A percentile compares a stretch with the other conserved stretches of the same genome.
Conservation (phyloP, 2,113 vertebrate species). For the Mus spicilegus region DNA sequence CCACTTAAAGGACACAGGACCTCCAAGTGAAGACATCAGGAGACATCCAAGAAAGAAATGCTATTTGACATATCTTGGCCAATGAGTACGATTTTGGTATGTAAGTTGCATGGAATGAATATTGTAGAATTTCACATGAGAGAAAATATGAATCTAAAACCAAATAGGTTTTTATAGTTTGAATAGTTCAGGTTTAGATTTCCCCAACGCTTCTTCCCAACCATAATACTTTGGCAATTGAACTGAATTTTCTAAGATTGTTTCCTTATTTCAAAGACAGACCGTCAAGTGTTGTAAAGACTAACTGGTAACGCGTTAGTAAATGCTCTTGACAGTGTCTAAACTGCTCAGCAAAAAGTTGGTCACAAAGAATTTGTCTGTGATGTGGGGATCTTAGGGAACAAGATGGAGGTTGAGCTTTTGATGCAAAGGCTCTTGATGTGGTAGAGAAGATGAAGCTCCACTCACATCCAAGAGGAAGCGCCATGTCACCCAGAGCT, state of each 20-base stretch:
- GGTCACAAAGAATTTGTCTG: not conserved
- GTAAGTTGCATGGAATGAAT: not conserved
- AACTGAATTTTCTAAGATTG: not conserved
- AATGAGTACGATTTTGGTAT: not conserved
- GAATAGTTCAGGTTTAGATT: conserved; percentile 1
- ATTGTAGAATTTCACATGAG: not conserved
- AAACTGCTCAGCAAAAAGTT: not conserved
- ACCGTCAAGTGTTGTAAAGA: not conserved
- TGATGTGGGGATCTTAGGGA: not conserved
- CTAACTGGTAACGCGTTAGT: not conserved
- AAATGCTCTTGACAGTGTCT: not conserved
- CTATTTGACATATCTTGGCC: not conserved
- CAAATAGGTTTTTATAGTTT: not conserved
- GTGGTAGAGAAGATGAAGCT: not conserved
- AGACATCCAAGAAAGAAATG: not conserved
- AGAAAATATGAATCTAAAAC: not conserved
- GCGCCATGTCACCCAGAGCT: not conserved
- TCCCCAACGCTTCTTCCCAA: not conserved
- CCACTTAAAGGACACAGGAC: not conserved
- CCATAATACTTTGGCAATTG: not conserved
- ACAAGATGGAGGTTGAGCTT: not conserved
- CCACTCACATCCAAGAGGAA: not conserved
- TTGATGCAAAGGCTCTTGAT: not conserved
- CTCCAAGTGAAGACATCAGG: not conserved
- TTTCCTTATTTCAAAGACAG: conserved; percentile 12